These are phyloP conservation scores for Otolemur garnettii DNA, from an alignment of 2,113 vertebrate genomes.

Conservation along the genomic window DNA sequence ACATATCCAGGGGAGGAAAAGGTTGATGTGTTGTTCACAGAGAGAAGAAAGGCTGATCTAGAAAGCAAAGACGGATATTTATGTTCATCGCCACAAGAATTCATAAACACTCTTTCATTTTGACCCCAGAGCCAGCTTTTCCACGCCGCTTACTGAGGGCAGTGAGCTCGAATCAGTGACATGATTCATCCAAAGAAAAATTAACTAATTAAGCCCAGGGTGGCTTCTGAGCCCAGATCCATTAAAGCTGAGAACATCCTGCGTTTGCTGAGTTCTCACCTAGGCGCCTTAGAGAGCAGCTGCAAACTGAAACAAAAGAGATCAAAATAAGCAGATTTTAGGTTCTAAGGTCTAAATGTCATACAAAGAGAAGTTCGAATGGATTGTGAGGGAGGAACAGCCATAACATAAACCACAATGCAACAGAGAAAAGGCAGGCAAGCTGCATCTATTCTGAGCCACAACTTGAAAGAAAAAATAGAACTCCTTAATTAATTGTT, in stretches of 20 bases:
- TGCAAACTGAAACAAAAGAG: background rate
- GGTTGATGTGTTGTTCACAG: background rate
- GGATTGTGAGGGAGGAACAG: background rate
- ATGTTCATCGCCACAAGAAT: background rate
- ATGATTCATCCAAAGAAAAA: background rate
- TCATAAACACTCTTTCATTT: background rate
- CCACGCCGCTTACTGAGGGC: background rate
- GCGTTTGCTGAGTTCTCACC: background rate
- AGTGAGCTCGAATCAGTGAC: background rate
- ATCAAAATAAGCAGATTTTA: background rate
- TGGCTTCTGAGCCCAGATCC: background rate
- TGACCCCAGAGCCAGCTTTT: background rate
- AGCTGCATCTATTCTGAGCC: background rate
- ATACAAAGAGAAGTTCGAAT: background rate
- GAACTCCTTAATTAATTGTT: background rate
- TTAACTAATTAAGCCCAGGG: background rate
- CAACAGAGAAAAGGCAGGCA: background rate
- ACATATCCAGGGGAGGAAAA: background rate
- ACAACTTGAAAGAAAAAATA: background rate
- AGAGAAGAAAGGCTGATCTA: background rate
- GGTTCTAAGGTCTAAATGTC: background rate
- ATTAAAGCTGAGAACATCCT: background rate
- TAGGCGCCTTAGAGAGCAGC: background rate
- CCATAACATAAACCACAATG: background rate
- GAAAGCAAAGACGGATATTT: background rate